Conservation (phyloP, 2,797 vertebrate species). For the Lerista edwardsae region DNA sequence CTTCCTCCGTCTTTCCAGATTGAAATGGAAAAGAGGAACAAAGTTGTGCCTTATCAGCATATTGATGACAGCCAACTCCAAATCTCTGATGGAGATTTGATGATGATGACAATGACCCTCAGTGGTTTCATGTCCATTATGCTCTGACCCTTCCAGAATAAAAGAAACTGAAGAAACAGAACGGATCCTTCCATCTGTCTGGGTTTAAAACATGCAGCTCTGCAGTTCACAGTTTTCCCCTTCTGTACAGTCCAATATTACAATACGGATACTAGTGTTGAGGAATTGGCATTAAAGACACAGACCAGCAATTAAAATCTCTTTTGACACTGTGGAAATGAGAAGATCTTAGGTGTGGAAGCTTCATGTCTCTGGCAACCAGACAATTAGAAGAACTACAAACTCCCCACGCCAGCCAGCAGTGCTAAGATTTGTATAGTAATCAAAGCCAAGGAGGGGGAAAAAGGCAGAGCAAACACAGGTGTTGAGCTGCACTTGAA, state of each 20-base stretch:
- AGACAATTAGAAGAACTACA: neutral
- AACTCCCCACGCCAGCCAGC: neutral
- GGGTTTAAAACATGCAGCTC: neutral
- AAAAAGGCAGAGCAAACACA: neutral
- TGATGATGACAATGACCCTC: too few species aligned
- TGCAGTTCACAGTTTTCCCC: neutral
- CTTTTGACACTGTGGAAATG: neutral
- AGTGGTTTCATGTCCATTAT: neutral
- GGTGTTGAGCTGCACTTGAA: constrained; percentile 11
- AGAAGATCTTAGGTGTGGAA: neutral
- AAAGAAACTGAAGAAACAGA: neutral
- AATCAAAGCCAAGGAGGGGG: neutral
- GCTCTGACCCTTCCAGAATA: neutral
- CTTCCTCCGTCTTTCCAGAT: too few species aligned
- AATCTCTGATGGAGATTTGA: too few species aligned
- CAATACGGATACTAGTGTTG: neutral
- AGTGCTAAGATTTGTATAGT: neutral
- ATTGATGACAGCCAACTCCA: too few species aligned
- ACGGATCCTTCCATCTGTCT: neutral
- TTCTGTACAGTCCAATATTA: neutral
- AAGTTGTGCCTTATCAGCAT: too few species aligned
- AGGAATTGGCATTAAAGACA: neutral
- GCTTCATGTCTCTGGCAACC: neutral
- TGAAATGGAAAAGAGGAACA: too few species aligned
- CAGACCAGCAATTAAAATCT: neutral